phyloP scores from a whole-genome alignment of 2,113 vertebrate species.

The Thryonomys swinderianus region DNA sequence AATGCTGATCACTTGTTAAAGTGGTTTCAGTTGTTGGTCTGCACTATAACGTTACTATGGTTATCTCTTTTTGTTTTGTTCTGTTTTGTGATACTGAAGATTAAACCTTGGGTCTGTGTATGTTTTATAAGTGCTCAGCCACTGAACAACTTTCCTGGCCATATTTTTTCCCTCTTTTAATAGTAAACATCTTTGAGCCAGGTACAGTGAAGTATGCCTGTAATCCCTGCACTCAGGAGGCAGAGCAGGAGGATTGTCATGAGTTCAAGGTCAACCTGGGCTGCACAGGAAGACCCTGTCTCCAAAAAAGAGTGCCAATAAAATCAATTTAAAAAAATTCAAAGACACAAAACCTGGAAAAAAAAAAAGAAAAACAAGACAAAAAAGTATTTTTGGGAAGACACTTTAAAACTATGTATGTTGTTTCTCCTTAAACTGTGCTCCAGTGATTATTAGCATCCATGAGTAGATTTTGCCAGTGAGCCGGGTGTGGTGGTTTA shows the following conservation, averaged over 20 bases:
- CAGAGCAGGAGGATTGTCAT: background rate
- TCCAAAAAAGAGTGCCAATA: too few relatives aligned
- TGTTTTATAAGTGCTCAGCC: background rate
- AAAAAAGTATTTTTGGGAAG: background rate
- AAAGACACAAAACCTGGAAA: too few relatives aligned
- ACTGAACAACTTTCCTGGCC: background rate
- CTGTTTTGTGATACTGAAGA: background rate
- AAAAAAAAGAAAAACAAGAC: background rate
- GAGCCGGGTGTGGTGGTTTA: too few relatives aligned
- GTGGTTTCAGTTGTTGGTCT: background rate
- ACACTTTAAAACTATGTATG: background rate
- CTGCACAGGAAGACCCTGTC: background rate
- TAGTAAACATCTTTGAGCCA: background rate
- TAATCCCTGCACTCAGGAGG: background rate
- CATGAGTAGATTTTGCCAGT: background rate
- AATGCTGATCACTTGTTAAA: background rate
- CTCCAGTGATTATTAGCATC: background rate
- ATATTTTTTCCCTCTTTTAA: background rate
- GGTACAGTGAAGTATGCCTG: background rate
- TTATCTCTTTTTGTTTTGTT: background rate
- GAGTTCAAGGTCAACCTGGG: background rate
- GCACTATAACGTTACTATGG: background rate
- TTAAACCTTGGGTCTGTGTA: background rate
- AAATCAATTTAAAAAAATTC: too few relatives aligned
- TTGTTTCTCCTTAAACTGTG: conserved; percentile 19